A percentile compares a stretch with the other conserved stretches of the same genome.
phyloP scores from a whole-genome alignment of 1,140 invertebrate species.

The Eubasilissa regina region DNA sequence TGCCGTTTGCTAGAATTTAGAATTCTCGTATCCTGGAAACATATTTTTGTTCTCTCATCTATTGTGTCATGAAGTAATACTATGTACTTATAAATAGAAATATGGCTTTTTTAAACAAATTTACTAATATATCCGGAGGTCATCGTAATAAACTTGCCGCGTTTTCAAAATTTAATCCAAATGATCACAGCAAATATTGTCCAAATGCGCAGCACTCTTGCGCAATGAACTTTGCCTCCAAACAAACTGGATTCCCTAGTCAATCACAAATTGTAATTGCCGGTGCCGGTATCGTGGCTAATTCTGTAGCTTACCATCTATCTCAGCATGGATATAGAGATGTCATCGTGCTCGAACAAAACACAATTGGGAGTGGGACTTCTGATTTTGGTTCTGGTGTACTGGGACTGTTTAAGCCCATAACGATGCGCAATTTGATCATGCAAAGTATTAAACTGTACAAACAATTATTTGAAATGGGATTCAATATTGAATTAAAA shows the following conservation, averaged over 20 bases:
- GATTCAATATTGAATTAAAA: constrained; percentile 77
- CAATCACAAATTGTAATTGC: constrained; percentile 78
- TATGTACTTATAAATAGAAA: constrained; percentile 1
- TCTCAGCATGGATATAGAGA: constrained; percentile 77
- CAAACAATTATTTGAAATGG: constrained; percentile 75
- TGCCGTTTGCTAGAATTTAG: too few relatives aligned
- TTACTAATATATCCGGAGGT: neutral
- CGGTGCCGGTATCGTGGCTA: constrained; percentile 78
- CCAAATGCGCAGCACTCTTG: neutral
- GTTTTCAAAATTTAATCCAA: neutral
- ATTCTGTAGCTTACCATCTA: constrained; percentile 81
- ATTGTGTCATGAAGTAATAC: neutral
- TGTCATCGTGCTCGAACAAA: constrained; percentile 78
- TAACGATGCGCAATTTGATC: constrained; percentile 74
- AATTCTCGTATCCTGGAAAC: too few relatives aligned
- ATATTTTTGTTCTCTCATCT: too few relatives aligned
- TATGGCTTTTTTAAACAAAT: constrained; percentile 17
- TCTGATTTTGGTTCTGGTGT: constrained; percentile 80
- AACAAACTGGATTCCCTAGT: constrained; percentile 61
- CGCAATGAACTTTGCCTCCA: constrained; percentile 12
- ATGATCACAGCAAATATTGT: neutral
- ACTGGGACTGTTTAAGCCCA: constrained; percentile 76
- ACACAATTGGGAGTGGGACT: constrained; percentile 78
- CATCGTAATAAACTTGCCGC: neutral
- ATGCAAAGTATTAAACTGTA: constrained; percentile 78